Conservation (phyloP, 2,797 vertebrate genomes). For the Betta splendens region DNA sequence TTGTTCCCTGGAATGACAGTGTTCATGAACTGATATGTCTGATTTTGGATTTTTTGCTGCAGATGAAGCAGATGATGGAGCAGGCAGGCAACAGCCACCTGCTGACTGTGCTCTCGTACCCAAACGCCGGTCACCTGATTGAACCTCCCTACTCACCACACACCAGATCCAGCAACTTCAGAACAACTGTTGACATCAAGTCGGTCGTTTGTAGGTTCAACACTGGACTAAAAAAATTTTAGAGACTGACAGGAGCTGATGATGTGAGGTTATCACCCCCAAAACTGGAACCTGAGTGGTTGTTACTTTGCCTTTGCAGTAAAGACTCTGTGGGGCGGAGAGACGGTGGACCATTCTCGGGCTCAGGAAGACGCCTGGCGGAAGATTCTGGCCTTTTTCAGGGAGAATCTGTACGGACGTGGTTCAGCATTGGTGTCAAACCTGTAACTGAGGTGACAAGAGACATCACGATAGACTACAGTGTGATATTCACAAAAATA, state of each 20-base stretch:
- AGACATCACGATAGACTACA: too few species aligned
- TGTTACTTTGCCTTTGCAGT: slow-evolving; percentile 48
- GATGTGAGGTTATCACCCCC: too few species aligned
- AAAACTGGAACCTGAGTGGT: not conserved
- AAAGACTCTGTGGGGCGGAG: slow-evolving; percentile 75
- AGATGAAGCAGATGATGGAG: slow-evolving; percentile 78
- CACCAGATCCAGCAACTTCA: slow-evolving; percentile 45
- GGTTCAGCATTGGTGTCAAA: not conserved
- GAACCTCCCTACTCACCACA: slow-evolving; percentile 74
- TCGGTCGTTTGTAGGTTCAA: slow-evolving; percentile 12
- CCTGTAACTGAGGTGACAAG: slow-evolving; percentile 9
- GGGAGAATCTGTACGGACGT: slow-evolving; percentile 54
- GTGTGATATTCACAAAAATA: too few species aligned
- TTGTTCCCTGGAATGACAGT: too few species aligned
- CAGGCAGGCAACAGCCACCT: slow-evolving; percentile 69
- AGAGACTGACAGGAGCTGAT: not conserved
- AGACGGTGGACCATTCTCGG: slow-evolving; percentile 54
- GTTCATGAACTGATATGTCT: too few species aligned
- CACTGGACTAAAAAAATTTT: not conserved
- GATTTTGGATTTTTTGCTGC: too few species aligned
- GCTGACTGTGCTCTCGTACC: slow-evolving; percentile 71
- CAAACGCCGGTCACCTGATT: slow-evolving; percentile 73
- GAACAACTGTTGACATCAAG: too few species aligned
- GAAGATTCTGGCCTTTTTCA: slow-evolving; percentile 75
- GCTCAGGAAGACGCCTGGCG: slow-evolving; percentile 81